Evolutionary conservation across 2,797 vertebrate genomes (phyloP), one percentile per base, ranked within the genome.

Genomic region (Tamandua tetradactyla): DNA sequence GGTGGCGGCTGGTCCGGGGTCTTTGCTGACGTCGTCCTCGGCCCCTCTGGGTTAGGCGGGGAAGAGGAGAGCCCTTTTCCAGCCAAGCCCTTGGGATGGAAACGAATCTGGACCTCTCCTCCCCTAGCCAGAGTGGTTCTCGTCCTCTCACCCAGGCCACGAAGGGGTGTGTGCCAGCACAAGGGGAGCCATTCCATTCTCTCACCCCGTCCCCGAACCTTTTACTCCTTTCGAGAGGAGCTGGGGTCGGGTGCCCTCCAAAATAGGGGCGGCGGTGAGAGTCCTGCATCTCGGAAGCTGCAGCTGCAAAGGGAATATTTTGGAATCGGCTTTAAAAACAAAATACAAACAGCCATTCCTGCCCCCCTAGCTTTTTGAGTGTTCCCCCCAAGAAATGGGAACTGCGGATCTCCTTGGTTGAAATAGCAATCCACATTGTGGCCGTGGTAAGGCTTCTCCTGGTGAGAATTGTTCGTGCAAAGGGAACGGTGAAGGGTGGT

Each of bases 401-500:
- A 8, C 86, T 47, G 84, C 61, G 12, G 66, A 25, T 75, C 95
- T 96, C 85, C 23, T 88, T 22, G 93, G 52, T 61, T 7, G 61
- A 89, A 88, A 79, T 74, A 55, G 96, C 91, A 30, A 0, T 83
- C 85, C 91, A 61, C 83, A 79, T 71, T 93, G 84, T 87, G 93
- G 32, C 82, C 2, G 59, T 71, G 89, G 83, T n/a, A 93, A 78
- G 37, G 84, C 80, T 91, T 75, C 59, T 84, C 49, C 69, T 35
- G 81, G 42, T 37, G 88, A 91, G 91, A 81, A 68, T 68, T 61
- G 61, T 62, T 80, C 55, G 87, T 59, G 83, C 57, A 14, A 10
- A 62, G 76, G 59, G 13, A 49, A 47, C 52, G 17, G 76, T 64
- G 84, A 76, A 92, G 93, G 94, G 95, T 96, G 89, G 91, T n/a